phyloP scores from a whole-genome alignment of 2,797 vertebrate species.

The Meriones psammophilus region DNA sequence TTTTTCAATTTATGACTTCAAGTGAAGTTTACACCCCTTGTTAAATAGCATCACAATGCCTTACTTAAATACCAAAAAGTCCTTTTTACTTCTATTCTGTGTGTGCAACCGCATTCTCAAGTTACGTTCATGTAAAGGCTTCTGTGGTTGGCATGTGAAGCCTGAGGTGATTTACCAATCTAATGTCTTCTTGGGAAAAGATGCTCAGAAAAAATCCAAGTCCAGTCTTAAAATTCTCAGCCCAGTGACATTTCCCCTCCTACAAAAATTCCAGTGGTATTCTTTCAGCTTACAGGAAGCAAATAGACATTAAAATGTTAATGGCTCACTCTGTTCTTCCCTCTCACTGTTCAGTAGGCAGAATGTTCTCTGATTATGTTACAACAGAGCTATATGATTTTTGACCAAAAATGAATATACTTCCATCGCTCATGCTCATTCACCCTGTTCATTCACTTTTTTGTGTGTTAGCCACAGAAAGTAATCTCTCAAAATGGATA shows the following conservation, averaged over 20 bases:
- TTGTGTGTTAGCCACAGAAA: slow-evolving; percentile 17
- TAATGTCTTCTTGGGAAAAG: not conserved
- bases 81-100: not conserved
- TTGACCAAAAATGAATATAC: not conserved
- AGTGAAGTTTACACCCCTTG: not conserved
- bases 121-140: not conserved
- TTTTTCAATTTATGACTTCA: slow-evolving; percentile 7
- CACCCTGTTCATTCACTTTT: not conserved
- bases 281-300: not conserved
- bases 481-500: not conserved
- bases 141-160: not conserved
- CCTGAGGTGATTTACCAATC: not conserved
- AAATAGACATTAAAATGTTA: not conserved
- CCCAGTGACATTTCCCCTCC: not conserved
- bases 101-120: not conserved
- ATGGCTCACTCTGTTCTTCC: not conserved
- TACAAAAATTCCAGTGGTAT: not conserved
- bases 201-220: not conserved
- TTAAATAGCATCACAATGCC: slow-evolving; percentile 12
- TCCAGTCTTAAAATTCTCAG: slow-evolving; percentile 18
- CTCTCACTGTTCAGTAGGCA: not conserved
- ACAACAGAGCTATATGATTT: not conserved
- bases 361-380: not conserved
- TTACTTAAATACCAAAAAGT: not conserved
- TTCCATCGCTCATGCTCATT: not conserved